Percentiles rank a stretch among this genome's conserved stretches.
Evolutionary conservation across 1,140 invertebrate genomes (phyloP).

Genomic region (Conus betulinus): DNA sequence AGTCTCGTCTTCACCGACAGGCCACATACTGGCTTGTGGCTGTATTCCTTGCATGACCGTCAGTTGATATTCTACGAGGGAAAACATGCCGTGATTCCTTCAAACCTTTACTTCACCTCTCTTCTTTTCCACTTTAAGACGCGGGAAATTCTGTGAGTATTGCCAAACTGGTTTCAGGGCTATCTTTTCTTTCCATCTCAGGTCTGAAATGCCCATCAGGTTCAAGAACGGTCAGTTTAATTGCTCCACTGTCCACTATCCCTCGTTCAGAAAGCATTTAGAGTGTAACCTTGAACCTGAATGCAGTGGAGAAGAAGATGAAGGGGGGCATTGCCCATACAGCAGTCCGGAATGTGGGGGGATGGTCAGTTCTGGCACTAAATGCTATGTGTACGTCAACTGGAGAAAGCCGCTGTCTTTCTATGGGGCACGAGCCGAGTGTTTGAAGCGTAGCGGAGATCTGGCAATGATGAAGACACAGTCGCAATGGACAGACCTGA

Average conservation of each 20-base stretch:
- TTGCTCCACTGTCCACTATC: neutral
- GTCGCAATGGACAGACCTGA: neutral
- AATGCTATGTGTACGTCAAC: neutral
- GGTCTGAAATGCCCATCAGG: neutral
- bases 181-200: neutral
- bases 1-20: neutral
- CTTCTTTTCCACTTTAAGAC: neutral
- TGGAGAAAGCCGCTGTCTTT: neutral
- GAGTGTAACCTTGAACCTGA: conserved; percentile 25
- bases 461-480: conserved; percentile 18
- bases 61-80: neutral
- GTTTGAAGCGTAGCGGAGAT: neutral
- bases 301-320: conserved; percentile 6
- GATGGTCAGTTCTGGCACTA: neutral
- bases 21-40: neutral
- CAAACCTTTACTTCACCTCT: neutral
- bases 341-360: conserved; percentile 16
- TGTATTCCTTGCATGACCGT: neutral
- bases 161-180: neutral
- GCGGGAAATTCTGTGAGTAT: neutral
- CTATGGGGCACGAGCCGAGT: neutral
- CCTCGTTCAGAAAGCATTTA: neutral
- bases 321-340: conserved; percentile 18
- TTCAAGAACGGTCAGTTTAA: neutral
- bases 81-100: neutral